Evolutionary conservation across 2,888 invertebrate genomes (phyloP).

Genomic region (Noctua comes): DNA sequence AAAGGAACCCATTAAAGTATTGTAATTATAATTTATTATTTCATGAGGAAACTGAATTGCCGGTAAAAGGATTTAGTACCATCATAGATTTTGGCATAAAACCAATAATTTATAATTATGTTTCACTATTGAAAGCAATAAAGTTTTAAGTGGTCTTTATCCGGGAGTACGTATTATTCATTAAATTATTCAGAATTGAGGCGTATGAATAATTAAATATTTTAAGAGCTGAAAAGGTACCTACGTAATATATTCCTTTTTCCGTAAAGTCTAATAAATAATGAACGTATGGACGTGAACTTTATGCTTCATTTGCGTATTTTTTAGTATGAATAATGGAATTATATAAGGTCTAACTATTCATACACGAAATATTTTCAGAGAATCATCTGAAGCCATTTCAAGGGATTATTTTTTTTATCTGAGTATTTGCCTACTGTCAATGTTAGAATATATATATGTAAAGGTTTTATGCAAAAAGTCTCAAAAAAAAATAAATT

Average conservation of each 20-base stretch:
- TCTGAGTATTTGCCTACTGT: too few relatives aligned
- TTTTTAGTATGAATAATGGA: too few relatives aligned
- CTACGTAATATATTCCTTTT: slow-evolving; percentile 30
- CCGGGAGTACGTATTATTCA: slow-evolving; percentile 27
- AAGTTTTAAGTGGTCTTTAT: slow-evolving; percentile 42
- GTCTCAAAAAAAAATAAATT: too few relatives aligned
- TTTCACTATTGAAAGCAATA: slow-evolving; percentile 28
- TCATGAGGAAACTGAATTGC: slow-evolving; percentile 15
- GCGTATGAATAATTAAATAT: slow-evolving; percentile 35
- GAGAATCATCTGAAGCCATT: too few relatives aligned
- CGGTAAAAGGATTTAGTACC: slow-evolving; percentile 13
- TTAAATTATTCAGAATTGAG: slow-evolving; percentile 34
- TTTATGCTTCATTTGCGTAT: neutral
- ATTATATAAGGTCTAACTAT: too few relatives aligned
- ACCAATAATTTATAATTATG: slow-evolving; percentile 34
- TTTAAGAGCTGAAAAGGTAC: slow-evolving; percentile 24
- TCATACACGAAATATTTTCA: too few relatives aligned
- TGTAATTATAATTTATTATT: slow-evolving; percentile 32
- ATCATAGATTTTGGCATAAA: slow-evolving; percentile 31
- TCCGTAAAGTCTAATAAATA: slow-evolving; percentile 17
- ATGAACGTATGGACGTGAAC: neutral
- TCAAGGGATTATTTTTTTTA: too few relatives aligned
- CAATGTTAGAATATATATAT: too few relatives aligned
- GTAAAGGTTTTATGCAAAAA: too few relatives aligned
- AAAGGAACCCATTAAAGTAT: slow-evolving; percentile 18